These are phyloP conservation scores for Tetragonisca angustula DNA, from an alignment of 2,888 invertebrate species.

Conservation along the genomic window DNA sequence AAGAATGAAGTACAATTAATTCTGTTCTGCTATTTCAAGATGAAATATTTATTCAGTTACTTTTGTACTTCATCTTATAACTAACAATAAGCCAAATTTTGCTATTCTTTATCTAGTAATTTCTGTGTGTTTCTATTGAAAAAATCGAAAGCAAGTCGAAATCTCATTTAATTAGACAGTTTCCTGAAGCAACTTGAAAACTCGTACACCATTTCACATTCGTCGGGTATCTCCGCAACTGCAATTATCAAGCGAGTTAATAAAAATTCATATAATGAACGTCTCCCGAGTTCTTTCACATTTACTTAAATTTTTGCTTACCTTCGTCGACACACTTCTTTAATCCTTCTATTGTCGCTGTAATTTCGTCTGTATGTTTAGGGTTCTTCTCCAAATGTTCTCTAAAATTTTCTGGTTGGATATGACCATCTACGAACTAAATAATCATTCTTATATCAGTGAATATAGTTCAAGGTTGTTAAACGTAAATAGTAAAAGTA, in stretches of 20 bases:
- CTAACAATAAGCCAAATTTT: not conserved
- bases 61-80: not conserved
- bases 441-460: not conserved
- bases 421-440: not conserved
- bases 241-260: not conserved
- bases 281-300: not conserved
- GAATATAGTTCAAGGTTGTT: not conserved
- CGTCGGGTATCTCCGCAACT: slow-evolving; percentile 5
- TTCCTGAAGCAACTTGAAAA: not conserved
- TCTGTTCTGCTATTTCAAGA: not conserved
- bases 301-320: not conserved
- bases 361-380: fast-evolving
- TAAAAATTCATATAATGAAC: not conserved
- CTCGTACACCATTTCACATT: not conserved
- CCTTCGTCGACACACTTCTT: not conserved
- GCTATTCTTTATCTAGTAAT: not conserved
- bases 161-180: not conserved
- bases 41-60: not conserved
- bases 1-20: fast-evolving
- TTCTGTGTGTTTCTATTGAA: too few species aligned
- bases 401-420: fast-evolving
- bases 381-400: fast-evolving
- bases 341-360: fast-evolving
- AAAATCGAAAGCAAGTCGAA: too few species aligned
- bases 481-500: not conserved